Conservation (phyloP, 2,113 vertebrate species). For the Sialia sialis region DNA sequence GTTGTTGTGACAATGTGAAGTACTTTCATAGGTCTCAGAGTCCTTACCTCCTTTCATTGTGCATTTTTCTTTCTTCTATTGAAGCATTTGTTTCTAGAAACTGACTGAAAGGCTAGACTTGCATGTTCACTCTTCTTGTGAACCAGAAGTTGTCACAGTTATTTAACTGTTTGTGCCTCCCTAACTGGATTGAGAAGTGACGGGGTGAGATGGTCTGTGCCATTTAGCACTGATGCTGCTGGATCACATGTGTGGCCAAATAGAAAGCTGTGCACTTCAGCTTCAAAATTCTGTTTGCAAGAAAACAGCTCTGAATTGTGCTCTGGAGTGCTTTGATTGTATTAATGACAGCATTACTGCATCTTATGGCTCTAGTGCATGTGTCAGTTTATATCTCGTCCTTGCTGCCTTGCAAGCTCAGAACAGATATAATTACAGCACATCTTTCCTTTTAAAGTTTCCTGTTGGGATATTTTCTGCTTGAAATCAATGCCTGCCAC, state of each 20-base stretch:
- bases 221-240: neutral
- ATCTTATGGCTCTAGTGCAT: neutral
- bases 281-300: neutral
- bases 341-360: slow-evolving; percentile 7
- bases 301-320: neutral
- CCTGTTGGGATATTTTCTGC: slow-evolving; percentile 64
- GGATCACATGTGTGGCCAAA: accelerated
- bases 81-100: neutral
- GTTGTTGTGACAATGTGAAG: neutral
- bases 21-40: neutral
- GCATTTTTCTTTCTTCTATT: neutral
- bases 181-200: neutral
- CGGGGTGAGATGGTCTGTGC: neutral
- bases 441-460: slow-evolving; percentile 64
- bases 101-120: neutral
- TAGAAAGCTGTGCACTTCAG: neutral
- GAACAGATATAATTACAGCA: slow-evolving; percentile 52
- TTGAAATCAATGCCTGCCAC: slow-evolving; percentile 64
- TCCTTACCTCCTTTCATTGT: neutral
- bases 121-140: neutral
- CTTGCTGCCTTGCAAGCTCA: neutral
- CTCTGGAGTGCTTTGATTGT: neutral
- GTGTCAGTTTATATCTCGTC: neutral
- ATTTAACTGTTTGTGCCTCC: neutral
- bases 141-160: neutral